phyloP scores from a whole-genome alignment of 2,888 invertebrate genomes.

The Dynastes tityus region DNA sequence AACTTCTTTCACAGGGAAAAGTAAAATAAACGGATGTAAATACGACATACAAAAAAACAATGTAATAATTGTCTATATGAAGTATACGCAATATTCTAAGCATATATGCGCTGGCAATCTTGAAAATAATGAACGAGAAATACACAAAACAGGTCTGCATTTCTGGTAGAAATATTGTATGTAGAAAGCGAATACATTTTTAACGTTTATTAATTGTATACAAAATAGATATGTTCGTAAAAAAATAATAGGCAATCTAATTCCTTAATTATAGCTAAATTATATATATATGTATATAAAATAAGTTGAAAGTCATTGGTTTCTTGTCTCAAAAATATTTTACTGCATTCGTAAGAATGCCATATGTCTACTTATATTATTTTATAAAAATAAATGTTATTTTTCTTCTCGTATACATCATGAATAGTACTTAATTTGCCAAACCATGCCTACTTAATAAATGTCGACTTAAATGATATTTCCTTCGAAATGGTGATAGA shows the following conservation, averaged over 20 bases:
- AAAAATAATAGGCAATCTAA: slow-evolving; percentile 5
- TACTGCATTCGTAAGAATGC: neutral
- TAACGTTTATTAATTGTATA: slow-evolving; percentile 15
- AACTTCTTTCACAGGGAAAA: too few relatives aligned
- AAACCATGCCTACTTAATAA: slow-evolving; percentile 69
- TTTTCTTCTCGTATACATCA: neutral
- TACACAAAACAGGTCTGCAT: too few relatives aligned
- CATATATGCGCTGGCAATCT: too few relatives aligned
- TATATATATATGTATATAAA: neutral
- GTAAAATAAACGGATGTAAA: too few relatives aligned
- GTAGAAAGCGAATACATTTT: too few relatives aligned
- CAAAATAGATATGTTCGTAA: slow-evolving; percentile 23
- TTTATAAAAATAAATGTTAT: slow-evolving; percentile 2
- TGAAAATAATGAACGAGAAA: too few relatives aligned
- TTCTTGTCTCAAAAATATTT: slow-evolving; percentile 2
- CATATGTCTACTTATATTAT: slow-evolving; percentile 4
- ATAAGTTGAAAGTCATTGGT: neutral
- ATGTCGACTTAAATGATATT: slow-evolving; percentile 72
- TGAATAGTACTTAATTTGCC: neutral
- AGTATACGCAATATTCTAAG: too few relatives aligned
- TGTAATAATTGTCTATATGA: too few relatives aligned
- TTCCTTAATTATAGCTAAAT: slow-evolving; percentile 22
- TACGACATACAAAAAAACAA: too few relatives aligned
- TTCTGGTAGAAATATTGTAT: too few relatives aligned
- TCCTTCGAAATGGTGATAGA: slow-evolving; percentile 71